These are phyloP conservation scores for Galbula dea DNA, from an alignment of 2,113 vertebrate species.

Conservation along the genomic window DNA sequence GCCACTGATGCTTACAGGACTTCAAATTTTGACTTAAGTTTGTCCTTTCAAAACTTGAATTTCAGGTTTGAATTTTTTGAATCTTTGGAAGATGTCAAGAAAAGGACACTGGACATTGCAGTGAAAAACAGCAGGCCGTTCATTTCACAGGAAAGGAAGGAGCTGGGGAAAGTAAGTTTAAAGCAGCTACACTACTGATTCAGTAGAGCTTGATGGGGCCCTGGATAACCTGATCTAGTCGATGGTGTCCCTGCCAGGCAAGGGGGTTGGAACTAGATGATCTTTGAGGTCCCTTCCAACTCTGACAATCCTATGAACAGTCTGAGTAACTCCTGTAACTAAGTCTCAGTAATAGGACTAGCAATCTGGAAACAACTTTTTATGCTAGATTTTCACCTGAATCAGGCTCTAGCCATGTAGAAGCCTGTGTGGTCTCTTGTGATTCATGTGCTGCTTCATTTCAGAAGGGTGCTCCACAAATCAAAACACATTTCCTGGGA, in stretches of 20 bases:
- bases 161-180: slow-evolving; percentile 86
- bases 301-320: no score
- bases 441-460: neutral
- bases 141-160: slow-evolving; percentile 84
- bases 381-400: neutral
- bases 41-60: neutral
- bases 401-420: neutral
- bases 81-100: slow-evolving; percentile 80
- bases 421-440: neutral
- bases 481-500: neutral
- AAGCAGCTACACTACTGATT: neutral
- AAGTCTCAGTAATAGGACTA: neutral
- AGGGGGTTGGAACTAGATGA: no score
- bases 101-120: slow-evolving; percentile 84
- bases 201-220: no score
- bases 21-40: neutral
- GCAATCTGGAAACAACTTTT: neutral
- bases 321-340: neutral
- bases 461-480: neutral
- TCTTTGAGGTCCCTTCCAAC: no score
- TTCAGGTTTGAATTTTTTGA: slow-evolving; percentile 90
- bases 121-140: slow-evolving; percentile 91
- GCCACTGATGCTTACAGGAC: neutral
- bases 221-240: no score
- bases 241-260: no score